phyloP scores from a whole-genome alignment of 1,140 invertebrate genomes.

The Drusus annulatus region DNA sequence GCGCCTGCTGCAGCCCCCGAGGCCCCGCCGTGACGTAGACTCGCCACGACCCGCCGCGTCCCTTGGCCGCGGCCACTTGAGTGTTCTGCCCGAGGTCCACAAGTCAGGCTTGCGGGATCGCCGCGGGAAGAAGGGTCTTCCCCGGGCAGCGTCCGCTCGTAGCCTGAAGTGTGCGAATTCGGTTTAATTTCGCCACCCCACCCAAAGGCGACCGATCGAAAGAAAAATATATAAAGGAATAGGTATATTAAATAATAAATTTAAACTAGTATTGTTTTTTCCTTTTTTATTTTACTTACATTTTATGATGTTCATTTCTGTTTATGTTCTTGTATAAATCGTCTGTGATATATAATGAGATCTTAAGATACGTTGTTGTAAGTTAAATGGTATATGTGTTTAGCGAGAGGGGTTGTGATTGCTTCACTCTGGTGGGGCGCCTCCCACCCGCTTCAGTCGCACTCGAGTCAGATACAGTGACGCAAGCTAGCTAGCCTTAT shows the following conservation, averaged over 20 bases:
- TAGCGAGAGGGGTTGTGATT: slow-evolving; percentile 31
- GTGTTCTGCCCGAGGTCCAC: neutral
- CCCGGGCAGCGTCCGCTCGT: neutral
- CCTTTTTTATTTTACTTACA: slow-evolving; percentile 41
- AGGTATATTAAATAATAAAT: slow-evolving; percentile 52
- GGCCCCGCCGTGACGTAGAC: neutral
- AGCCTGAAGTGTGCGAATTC: slow-evolving; percentile 12
- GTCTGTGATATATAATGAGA: slow-evolving; percentile 59
- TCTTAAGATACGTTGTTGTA: slow-evolving; percentile 58
- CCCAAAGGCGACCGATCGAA: slow-evolving; percentile 31
- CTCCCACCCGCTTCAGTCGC: neutral
- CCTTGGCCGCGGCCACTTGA: neutral
- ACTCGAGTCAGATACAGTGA: neutral
- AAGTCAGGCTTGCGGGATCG: slow-evolving; percentile 6
- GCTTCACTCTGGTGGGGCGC: neutral
- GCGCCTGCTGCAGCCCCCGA: neutral
- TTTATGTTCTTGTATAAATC: slow-evolving; percentile 53
- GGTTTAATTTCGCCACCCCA: slow-evolving; percentile 31
- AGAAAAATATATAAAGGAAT: slow-evolving; percentile 44
- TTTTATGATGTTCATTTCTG: slow-evolving; percentile 32
- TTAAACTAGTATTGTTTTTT: slow-evolving; percentile 43
- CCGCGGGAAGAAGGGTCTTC: neutral
- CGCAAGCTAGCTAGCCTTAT: no score
- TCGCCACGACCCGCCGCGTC: neutral
- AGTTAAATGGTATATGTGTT: slow-evolving; percentile 54